Evolutionary conservation across 92 coral and sea anemone species (phyloP).

Genomic region (Porites cylindrica): DNA sequence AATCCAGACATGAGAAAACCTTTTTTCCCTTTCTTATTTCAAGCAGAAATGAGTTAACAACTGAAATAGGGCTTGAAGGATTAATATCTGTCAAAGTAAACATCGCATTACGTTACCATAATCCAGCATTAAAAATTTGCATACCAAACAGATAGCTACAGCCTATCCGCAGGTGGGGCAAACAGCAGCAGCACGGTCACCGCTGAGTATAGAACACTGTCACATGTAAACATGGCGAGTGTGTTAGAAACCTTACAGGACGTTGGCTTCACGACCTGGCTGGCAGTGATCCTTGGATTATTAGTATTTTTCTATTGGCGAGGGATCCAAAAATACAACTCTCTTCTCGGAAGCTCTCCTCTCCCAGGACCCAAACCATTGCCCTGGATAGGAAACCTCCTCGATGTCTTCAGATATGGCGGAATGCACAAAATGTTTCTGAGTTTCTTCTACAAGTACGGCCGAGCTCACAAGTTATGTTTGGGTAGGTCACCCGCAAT

Average conservation of each 20-base stretch:
- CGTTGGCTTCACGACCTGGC: slow-evolving; percentile 28
- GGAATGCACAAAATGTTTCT: slow-evolving; percentile 78
- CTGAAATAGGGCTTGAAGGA: no score
- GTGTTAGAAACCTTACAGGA: background rate
- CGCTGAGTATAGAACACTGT: background rate
- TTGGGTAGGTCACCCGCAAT: slow-evolving; percentile 65
- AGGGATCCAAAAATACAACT: slow-evolving; percentile 61
- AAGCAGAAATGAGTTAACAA: no score
- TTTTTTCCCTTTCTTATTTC: no score
- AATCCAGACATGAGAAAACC: no score
- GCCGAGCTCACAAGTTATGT: slow-evolving; percentile 78
- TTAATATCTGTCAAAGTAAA: no score
- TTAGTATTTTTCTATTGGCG: slow-evolving; percentile 70
- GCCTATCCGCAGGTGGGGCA: no score
- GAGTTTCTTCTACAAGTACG: slow-evolving; percentile 74
- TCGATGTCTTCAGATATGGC: slow-evolving; percentile 70
- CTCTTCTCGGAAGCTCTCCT: slow-evolving; percentile 52
- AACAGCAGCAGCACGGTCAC: no score
- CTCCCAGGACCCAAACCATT: slow-evolving; percentile 74
- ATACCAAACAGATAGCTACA: no score
- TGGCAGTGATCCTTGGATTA: slow-evolving; percentile 25
- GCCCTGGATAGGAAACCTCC: slow-evolving; percentile 84
- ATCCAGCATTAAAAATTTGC: no score
- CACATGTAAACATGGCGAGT: slow-evolving; percentile 21
- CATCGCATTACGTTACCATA: no score